These are phyloP conservation scores for Macrotrachela quadricornifera DNA, from an alignment of 1,140 invertebrate species.

Conservation along the genomic window DNA sequence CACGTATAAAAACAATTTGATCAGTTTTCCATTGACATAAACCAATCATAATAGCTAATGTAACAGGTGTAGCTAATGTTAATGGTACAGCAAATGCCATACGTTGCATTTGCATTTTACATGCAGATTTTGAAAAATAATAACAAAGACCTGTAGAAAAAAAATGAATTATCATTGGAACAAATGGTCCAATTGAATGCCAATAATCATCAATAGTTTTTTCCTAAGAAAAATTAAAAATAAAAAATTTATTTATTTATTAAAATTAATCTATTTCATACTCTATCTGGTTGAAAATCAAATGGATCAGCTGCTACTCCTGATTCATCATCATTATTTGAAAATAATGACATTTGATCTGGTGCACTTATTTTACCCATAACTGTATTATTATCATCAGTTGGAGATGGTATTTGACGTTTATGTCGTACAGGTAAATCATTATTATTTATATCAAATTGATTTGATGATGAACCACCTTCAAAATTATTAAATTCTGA, in stretches of 20 bases:
- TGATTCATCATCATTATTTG: too few relatives aligned
- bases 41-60: conserved; percentile 17
- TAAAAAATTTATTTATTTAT: too few relatives aligned
- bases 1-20: conserved; percentile 4
- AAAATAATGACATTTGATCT: too few relatives aligned
- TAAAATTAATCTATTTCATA: too few relatives aligned
- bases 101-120: conserved; percentile 23
- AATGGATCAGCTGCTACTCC: too few relatives aligned
- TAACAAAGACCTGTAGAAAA: conserved; percentile 20
- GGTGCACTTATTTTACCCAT: too few relatives aligned
- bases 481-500: neutral
- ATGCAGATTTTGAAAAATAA: conserved; percentile 20
- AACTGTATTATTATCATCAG: too few relatives aligned
- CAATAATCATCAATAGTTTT: conserved; percentile 8
- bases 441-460: neutral
- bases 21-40: neutral
- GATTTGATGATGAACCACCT: neutral
- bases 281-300: too few relatives aligned
- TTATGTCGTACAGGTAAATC: too few relatives aligned
- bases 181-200: conserved; percentile 12
- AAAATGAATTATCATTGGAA: conserved; percentile 17
- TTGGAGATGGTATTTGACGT: too few relatives aligned
- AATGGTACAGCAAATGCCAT: conserved; percentile 21
- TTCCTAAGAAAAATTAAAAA: neutral
- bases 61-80: conserved; percentile 17